phyloP scores from a whole-genome alignment of 2,113 vertebrate species.

The Podarcis cretensis region DNA sequence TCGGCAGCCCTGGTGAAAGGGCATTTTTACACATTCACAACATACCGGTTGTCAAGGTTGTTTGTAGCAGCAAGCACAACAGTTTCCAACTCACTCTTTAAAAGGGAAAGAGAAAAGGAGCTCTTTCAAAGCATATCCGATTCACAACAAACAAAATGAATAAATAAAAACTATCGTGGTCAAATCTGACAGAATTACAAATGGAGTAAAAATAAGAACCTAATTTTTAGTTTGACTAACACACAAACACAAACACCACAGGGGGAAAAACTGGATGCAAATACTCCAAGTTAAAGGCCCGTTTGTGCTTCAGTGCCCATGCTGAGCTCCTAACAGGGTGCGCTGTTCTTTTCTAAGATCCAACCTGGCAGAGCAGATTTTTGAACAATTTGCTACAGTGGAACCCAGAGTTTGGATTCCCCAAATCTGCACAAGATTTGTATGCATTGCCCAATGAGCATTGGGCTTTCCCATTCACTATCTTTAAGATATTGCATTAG shows the following conservation, averaged over 20 bases:
- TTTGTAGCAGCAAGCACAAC: too few species aligned
- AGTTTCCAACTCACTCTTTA: background rate
- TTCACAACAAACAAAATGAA: too few species aligned
- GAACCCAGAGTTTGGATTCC: background rate
- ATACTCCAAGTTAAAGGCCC: background rate
- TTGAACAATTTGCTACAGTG: background rate
- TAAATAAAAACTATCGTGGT: background rate
- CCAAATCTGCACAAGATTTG: too few species aligned
- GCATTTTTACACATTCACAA: background rate
- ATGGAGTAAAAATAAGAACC: background rate
- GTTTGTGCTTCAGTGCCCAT: rapidly evolving
- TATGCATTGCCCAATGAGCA: rapidly evolving
- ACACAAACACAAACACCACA: background rate
- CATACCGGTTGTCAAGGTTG: background rate
- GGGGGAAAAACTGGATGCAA: too few species aligned
- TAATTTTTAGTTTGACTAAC: background rate
- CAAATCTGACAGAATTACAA: background rate
- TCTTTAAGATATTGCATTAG: constrained; percentile 6
- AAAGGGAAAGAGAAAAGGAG: background rate
- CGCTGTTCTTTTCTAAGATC: background rate
- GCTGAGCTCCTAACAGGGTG: background rate
- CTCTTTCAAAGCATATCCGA: too few species aligned
- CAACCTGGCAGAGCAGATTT: background rate
- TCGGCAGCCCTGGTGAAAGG: background rate
- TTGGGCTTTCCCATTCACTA: background rate